phyloP scores from a whole-genome alignment of 2,888 invertebrate species.

The Colostygia pectinataria region DNA sequence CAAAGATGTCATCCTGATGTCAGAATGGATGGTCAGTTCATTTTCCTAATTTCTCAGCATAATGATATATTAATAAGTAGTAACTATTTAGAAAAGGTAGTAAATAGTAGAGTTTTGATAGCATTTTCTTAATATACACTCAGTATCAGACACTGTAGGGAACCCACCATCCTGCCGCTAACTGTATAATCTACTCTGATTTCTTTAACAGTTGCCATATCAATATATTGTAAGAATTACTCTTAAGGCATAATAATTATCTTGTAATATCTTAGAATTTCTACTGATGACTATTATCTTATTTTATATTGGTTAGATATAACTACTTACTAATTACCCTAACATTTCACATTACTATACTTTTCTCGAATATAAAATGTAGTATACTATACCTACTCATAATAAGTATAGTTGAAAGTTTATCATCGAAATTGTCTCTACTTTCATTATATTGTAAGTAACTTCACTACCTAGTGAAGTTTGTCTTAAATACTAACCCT shows the following conservation, averaged over 20 bases:
- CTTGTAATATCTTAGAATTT: constrained; percentile 40
- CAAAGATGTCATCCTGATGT: too few relatives aligned
- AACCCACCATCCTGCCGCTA: too few relatives aligned
- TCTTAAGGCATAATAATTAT: constrained; percentile 32
- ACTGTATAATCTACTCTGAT: neutral
- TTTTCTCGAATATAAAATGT: constrained; percentile 23
- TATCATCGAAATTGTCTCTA: constrained; percentile 18
- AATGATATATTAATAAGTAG: too few relatives aligned
- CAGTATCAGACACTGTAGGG: too few relatives aligned
- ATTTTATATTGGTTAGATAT: constrained; percentile 32
- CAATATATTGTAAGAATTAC: constrained; percentile 32
- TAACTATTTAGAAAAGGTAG: too few relatives aligned
- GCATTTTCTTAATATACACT: too few relatives aligned
- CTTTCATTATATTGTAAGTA: too few relatives aligned
- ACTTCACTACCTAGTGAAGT: too few relatives aligned
- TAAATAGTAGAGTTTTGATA: too few relatives aligned
- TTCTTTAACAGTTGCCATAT: constrained; percentile 37
- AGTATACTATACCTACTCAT: constrained; percentile 22
- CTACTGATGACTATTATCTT: constrained; percentile 36
- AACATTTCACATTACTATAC: constrained; percentile 25
- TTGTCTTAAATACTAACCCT: too few relatives aligned
- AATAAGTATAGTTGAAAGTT: constrained; percentile 13
- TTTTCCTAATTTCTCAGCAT: too few relatives aligned
- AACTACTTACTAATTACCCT: constrained; percentile 12
- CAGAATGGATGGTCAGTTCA: too few relatives aligned